Conservation (phyloP, 1,140 invertebrate species). For the Pogonognathellus flavescens region DNA sequence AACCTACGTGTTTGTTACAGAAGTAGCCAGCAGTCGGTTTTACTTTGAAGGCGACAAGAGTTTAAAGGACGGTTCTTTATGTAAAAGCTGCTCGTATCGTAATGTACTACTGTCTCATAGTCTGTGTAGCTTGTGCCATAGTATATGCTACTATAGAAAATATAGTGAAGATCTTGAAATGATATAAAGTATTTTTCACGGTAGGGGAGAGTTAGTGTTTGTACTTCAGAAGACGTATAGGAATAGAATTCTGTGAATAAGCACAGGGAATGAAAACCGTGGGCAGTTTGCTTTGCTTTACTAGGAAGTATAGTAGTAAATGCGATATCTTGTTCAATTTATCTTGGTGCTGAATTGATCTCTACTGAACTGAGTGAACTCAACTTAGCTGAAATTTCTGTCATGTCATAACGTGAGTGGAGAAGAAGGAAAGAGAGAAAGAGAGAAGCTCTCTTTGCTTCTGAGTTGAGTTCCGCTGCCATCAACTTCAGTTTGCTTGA, state of each 20-base stretch:
- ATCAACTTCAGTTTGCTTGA: conserved; percentile 24
- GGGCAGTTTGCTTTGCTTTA: neutral
- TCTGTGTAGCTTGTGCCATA: conserved; percentile 5
- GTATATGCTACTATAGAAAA: too few relatives aligned
- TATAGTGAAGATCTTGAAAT: too few relatives aligned
- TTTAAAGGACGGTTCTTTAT: conserved; percentile 1
- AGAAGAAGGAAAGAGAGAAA: conserved; percentile 11
- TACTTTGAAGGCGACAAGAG: conserved; percentile 27
- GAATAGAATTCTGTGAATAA: neutral
- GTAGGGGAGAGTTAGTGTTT: neutral
- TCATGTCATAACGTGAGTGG: conserved; percentile 53
- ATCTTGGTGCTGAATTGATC: conserved; percentile 50
- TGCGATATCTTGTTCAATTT: conserved; percentile 53
- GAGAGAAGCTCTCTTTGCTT: conserved; percentile 12
- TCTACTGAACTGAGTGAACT: conserved; percentile 32
- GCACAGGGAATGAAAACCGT: neutral
- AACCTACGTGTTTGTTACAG: conserved; percentile 19
- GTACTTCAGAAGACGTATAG: neutral
- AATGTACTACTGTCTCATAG: too few relatives aligned
- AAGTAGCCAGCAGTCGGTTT: conserved; percentile 9
- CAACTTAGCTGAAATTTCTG: conserved; percentile 43
- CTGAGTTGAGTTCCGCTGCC: conserved; percentile 6
- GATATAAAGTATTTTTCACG: too few relatives aligned
- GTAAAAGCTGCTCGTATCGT: conserved; percentile 7
- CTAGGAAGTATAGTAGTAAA: neutral